Conservation (phyloP, 2,113 vertebrate genomes). For the Vicugna pacos region DNA sequence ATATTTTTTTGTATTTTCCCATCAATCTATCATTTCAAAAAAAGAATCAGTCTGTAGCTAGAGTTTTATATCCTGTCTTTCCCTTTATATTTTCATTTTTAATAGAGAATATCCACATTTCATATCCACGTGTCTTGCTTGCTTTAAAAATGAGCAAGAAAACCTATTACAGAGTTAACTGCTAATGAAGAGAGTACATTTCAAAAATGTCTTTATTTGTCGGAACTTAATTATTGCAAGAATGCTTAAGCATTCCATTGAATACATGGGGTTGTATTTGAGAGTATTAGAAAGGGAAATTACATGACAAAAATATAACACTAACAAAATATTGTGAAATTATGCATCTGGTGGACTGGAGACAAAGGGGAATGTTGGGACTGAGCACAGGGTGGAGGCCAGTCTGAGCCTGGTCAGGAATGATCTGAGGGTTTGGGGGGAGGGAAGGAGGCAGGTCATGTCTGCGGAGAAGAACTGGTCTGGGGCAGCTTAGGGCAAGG, state of each 20-base stretch:
- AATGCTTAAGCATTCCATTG: not conserved
- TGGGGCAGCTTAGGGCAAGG: not conserved
- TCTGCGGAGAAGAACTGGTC: not conserved
- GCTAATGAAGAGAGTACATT: not conserved
- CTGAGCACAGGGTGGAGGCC: not conserved
- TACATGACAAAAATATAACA: not conserved
- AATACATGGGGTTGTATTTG: not conserved
- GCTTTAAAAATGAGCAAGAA: not conserved
- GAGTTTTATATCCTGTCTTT: not conserved
- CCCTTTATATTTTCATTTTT: conserved; percentile 4
- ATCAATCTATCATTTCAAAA: not conserved
- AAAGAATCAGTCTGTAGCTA: not conserved
- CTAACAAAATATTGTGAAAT: not conserved
- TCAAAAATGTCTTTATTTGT: not conserved
- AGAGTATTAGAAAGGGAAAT: not conserved
- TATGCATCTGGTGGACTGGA: not conserved
- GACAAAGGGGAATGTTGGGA: not conserved
- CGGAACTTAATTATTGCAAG: not conserved
- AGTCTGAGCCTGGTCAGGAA: not conserved
- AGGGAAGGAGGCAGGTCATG: not conserved
- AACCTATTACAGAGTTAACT: not conserved
- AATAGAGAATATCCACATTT: not conserved
- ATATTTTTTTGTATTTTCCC: not conserved
- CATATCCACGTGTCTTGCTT: not conserved
- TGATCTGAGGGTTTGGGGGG: not conserved